phyloP scores from a whole-genome alignment of 2,888 invertebrate species.

The Stenurella melanura region DNA sequence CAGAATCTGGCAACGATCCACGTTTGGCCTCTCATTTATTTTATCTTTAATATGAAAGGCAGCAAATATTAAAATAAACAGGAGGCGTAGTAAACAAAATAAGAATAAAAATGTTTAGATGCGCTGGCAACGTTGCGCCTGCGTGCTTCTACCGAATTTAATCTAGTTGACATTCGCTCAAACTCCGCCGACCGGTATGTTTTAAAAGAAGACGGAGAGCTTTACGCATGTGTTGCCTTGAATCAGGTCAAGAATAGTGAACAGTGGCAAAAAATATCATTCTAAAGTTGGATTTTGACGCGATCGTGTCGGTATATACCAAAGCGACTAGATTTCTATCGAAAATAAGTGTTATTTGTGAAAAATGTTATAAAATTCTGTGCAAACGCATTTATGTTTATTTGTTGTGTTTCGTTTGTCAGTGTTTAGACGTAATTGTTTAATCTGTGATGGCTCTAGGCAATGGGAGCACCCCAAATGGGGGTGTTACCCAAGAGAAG shows the following conservation, averaged over 20 bases:
- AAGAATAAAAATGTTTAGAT: conserved; percentile 51
- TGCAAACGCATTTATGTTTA: conserved; percentile 46
- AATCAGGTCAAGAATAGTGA: conserved; percentile 49
- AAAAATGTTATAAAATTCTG: conserved; percentile 52
- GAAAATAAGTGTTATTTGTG: conserved; percentile 49
- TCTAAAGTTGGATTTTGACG: conserved; percentile 59
- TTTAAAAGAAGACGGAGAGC: conserved; percentile 44
- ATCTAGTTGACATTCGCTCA: conserved; percentile 40
- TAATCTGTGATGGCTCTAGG: conserved; percentile 70
- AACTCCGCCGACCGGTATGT: conserved; percentile 19
- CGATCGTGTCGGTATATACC: conserved; percentile 56
- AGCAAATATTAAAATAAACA: conserved; percentile 25
- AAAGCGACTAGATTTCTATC: conserved; percentile 45
- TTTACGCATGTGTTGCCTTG: conserved; percentile 30
- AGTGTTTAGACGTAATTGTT: conserved; percentile 47
- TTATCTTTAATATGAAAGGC: conserved; percentile 14
- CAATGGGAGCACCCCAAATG: conserved; percentile 72
- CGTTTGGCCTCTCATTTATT: conserved; percentile 10
- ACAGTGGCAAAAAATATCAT: conserved; percentile 60
- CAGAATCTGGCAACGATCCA: conserved; percentile 2
- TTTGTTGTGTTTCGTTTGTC: conserved; percentile 53
- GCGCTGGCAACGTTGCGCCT: conserved; percentile 52
- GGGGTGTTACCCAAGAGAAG: conserved; percentile 73
- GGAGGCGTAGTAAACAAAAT: conserved; percentile 38
- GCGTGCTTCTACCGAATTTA: conserved; percentile 44